Evolutionary conservation across 2,113 vertebrate species (phyloP).

Genomic region (Rynchops niger): DNA sequence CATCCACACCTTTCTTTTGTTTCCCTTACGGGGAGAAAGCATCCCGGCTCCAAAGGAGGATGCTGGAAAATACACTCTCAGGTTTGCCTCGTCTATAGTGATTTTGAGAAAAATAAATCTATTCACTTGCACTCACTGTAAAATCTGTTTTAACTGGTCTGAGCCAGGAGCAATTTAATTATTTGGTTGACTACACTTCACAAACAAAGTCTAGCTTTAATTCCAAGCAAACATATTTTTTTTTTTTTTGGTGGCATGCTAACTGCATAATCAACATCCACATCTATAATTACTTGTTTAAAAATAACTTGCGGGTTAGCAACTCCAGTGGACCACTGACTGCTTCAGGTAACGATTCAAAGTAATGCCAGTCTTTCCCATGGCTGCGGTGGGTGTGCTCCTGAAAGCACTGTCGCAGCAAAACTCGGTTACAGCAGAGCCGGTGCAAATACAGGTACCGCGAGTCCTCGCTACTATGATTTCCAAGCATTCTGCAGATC

Average conservation of each 20-base stretch:
- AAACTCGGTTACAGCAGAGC: not conserved
- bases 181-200: not conserved
- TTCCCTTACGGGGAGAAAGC: not conserved
- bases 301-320: not conserved
- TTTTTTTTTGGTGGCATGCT: not conserved
- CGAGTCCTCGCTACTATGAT: not conserved
- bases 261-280: not conserved
- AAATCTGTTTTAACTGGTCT: not conserved
- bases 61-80: not conserved
- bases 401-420: not conserved
- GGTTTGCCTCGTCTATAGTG: not conserved
- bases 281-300: not conserved
- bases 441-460: not conserved
- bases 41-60: not conserved
- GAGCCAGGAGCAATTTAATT: slow-evolving; percentile 5
- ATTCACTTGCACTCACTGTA: not conserved
- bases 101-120: not conserved
- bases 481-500: not conserved
- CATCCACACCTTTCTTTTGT: slow-evolving; percentile 40
- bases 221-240: not conserved
- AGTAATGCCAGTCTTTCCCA: not conserved
- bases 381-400: not conserved
- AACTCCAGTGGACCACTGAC: not conserved
- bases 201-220: not conserved
- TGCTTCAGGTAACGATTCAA: not conserved